Evolutionary conservation across 1,140 invertebrate genomes (phyloP).

Genomic region (Ostrea denselamellosa): DNA sequence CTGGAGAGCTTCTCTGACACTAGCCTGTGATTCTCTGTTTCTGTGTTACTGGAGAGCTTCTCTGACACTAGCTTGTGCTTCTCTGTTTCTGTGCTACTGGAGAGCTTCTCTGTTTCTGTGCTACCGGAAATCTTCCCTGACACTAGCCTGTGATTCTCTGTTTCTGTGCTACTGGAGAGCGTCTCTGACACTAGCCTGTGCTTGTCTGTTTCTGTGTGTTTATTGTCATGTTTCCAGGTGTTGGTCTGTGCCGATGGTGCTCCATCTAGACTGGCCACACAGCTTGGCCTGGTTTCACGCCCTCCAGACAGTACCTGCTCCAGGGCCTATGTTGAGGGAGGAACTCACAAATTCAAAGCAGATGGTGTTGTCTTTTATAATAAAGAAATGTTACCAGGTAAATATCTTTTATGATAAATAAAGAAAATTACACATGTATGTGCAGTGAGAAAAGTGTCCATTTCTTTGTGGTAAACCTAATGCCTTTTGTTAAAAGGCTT

Average conservation of each 20-base stretch:
- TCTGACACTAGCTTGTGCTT: too few species aligned
- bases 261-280: slow-evolving; percentile 67
- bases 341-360: slow-evolving; percentile 72
- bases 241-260: slow-evolving; percentile 73
- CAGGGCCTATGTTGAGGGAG: slow-evolving; percentile 69
- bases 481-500: too few species aligned
- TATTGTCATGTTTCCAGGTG: slow-evolving; percentile 54
- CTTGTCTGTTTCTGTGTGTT: too few species aligned
- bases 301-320: slow-evolving; percentile 71
- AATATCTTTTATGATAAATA: neutral
- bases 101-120: neutral
- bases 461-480: too few species aligned
- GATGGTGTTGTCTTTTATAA: slow-evolving; percentile 73
- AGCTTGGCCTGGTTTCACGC: slow-evolving; percentile 67
- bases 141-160: too few species aligned
- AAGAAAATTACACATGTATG: too few species aligned
- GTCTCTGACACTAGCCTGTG: too few species aligned
- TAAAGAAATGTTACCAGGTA: slow-evolving; percentile 70
- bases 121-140: neutral
- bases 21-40: too few species aligned
- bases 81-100: too few species aligned
- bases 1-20: neutral
- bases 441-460: too few species aligned
- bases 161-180: neutral
- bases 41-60: neutral